A percentile compares a stretch with the other conserved stretches of the same genome.
These are phyloP conservation scores for Dryas iulia DNA, from an alignment of 1,140 invertebrate species.

Conservation along the genomic window DNA sequence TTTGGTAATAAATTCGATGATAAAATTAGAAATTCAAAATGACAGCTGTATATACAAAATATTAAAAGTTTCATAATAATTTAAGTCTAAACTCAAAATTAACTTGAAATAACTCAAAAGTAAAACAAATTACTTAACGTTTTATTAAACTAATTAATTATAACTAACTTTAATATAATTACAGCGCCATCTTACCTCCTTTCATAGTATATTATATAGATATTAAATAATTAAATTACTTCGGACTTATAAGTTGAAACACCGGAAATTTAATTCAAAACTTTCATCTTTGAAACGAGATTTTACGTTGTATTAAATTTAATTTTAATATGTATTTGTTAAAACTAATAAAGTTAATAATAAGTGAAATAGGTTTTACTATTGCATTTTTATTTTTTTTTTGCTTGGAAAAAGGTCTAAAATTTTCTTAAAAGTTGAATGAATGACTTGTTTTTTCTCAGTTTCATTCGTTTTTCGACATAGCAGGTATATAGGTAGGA, in stretches of 20 bases:
- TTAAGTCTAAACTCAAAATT: not conserved
- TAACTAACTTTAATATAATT: not conserved
- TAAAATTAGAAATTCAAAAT: too few relatives aligned
- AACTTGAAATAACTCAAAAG: not conserved
- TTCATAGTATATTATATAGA: not conserved
- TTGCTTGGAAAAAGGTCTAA: too few relatives aligned
- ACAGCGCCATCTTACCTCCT: not conserved
- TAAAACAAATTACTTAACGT: not conserved
- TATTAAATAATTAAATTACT: conserved; percentile 23
- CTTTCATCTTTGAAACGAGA: conserved; percentile 10
- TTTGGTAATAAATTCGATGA: too few relatives aligned
- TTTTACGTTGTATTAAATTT: not conserved
- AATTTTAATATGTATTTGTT: not conserved
- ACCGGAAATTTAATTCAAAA: conserved; percentile 18
- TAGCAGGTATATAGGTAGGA: too few relatives aligned
- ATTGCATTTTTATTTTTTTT: too few relatives aligned
- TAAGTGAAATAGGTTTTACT: not conserved
- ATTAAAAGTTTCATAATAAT: not conserved
- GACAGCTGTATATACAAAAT: too few relatives aligned
- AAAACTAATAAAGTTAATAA: not conserved
- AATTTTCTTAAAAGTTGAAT: too few relatives aligned
- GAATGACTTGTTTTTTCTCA: too few relatives aligned
- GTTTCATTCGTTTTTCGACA: too few relatives aligned
- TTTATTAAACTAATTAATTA: not conserved
- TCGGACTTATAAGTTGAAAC: conserved; percentile 11